Evolutionary conservation across 2,797 vertebrate species (phyloP).

Genomic region (Knipowitschia caucasica): DNA sequence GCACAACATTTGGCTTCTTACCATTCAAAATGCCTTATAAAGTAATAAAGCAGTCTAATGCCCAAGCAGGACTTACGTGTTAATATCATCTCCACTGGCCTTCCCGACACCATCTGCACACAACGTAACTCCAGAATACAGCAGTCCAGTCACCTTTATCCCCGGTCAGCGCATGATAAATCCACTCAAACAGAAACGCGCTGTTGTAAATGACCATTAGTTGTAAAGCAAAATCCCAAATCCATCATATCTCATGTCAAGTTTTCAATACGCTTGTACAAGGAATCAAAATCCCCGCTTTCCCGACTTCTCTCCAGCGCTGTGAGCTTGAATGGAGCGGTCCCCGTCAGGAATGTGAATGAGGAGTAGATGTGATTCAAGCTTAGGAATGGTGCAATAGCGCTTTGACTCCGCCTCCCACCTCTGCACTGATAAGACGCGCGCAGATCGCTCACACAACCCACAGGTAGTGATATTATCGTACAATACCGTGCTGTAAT

Average conservation of each 20-base stretch:
- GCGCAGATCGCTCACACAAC: not conserved
- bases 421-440: slow-evolving; percentile 36
- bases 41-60: not conserved
- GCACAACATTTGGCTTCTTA: not conserved
- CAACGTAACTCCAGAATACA: slow-evolving; percentile 24
- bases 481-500: not conserved
- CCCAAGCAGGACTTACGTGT: slow-evolving; percentile 64
- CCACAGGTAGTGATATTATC: not conserved
- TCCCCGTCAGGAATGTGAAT: slow-evolving; percentile 69
- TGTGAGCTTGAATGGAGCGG: slow-evolving; percentile 32
- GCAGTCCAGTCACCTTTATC: slow-evolving; percentile 42
- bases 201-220: slow-evolving; percentile 26
- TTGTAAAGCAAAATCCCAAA: slow-evolving; percentile 37
- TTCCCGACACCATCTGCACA: slow-evolving; percentile 28
- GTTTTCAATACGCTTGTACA: slow-evolving; percentile 8
- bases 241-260: slow-evolving; percentile 60
- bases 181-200: slow-evolving; percentile 46
- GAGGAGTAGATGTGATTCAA: slow-evolving; percentile 66
- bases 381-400: slow-evolving; percentile 67
- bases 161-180: slow-evolving; percentile 63
- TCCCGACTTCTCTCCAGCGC: slow-evolving; percentile 13
- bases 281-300: slow-evolving; percentile 17
- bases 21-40: no score
- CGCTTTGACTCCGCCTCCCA: slow-evolving; percentile 60
- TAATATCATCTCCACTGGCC: slow-evolving; percentile 66